phyloP scores from a whole-genome alignment of 2,888 invertebrate genomes.

The Conus canariensis region DNA sequence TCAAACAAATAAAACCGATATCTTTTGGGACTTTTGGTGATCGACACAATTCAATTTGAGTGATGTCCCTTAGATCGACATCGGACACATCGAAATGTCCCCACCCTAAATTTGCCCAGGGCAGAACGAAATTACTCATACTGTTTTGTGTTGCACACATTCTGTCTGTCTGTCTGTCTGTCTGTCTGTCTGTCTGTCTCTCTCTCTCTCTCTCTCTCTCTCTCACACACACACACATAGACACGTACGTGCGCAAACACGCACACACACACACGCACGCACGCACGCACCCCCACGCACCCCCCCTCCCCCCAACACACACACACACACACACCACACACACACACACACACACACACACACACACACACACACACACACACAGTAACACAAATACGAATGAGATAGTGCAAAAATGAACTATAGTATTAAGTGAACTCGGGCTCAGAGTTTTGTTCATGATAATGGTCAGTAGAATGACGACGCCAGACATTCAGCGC shows the following conservation, averaged over 20 bases:
- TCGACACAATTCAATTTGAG: not conserved
- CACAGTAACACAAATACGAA: not conserved
- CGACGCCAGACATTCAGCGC: no score
- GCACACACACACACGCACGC: constrained; percentile 14
- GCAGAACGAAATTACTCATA: no score
- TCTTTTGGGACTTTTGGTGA: not conserved
- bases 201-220: no score
- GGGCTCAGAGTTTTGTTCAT: not conserved
- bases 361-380: not conserved
- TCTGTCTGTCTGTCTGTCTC: no score
- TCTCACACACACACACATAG: no score
- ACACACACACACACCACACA: not conserved
- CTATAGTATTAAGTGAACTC: no score
- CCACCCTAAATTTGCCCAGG: not conserved
- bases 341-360: constrained; percentile 2
- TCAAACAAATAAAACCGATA: not conserved
- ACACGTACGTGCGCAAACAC: not conserved
- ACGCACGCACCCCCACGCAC: not conserved
- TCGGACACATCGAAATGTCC: not conserved
- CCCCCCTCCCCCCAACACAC: not conserved
- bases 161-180: no score
- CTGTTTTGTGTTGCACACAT: no score
- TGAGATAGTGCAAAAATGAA: no score
- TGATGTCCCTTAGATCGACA: not conserved
- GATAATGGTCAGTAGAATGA: not conserved